Conservation (phyloP, 2,113 vertebrate species). For the Chaetorhynchus papuensis region DNA sequence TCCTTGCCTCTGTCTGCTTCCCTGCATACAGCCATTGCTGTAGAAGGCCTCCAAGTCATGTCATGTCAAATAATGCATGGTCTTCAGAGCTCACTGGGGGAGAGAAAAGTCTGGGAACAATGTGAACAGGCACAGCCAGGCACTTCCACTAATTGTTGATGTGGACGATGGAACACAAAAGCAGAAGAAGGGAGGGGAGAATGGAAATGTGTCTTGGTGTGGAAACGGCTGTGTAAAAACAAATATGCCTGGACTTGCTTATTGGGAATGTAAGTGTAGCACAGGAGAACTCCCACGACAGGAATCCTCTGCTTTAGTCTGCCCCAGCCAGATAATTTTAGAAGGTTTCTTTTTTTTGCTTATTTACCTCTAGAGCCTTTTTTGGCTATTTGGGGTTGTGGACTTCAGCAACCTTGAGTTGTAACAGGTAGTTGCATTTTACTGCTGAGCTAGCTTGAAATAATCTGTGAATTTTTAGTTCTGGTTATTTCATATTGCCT, state of each 20-base stretch:
- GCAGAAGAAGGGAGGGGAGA: constrained; percentile 30
- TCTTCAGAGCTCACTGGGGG: constrained; percentile 56
- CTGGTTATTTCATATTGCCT: not conserved
- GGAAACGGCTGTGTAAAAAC: not conserved
- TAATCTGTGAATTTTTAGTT: not conserved
- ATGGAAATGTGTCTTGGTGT: constrained; percentile 50
- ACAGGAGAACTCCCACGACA: constrained; percentile 17
- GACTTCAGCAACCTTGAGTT: not conserved
- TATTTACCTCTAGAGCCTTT: not conserved
- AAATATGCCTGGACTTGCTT: constrained; percentile 51
- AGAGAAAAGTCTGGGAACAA: constrained; percentile 55
- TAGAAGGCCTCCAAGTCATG: constrained; percentile 13
- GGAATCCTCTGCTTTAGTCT: constrained; percentile 12
- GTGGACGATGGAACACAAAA: constrained; percentile 48
- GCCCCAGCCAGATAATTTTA: not conserved
- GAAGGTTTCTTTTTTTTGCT: not conserved
- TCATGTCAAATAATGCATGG: constrained; percentile 56
- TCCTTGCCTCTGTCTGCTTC: not conserved
- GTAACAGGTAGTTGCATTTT: not conserved
- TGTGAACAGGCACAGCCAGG: constrained; percentile 46
- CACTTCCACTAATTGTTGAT: constrained; percentile 68
- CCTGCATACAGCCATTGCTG: not conserved
- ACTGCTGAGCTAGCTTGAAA: not conserved
- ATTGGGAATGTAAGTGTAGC: not conserved
- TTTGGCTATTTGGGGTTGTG: not conserved